phyloP scores from a whole-genome alignment of 2,888 invertebrate species.

The Colostygia pectinataria region DNA sequence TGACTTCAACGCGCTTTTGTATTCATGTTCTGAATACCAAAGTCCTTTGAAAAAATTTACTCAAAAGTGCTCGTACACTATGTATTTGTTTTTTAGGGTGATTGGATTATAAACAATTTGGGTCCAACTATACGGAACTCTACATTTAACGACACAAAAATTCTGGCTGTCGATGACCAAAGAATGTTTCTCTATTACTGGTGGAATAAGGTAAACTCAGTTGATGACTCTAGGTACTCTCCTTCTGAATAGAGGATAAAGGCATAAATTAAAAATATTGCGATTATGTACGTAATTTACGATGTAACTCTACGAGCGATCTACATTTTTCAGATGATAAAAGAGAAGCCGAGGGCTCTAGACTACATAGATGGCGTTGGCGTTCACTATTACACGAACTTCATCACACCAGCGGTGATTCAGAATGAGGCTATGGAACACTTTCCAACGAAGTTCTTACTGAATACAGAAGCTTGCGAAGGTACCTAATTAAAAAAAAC shows the following conservation, averaged over 20 bases:
- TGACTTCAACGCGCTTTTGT: conserved; percentile 4
- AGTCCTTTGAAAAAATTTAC: too few species aligned
- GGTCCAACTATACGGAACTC: conserved; percentile 87
- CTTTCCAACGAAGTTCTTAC: conserved; percentile 86
- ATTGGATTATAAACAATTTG: conserved; percentile 88
- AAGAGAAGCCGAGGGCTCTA: conserved; percentile 61
- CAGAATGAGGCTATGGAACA: conserved; percentile 80
- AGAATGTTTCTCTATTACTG: conserved; percentile 85
- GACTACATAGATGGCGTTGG: conserved; percentile 88
- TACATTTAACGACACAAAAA: conserved; percentile 82
- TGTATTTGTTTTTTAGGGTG: conserved; percentile 68
- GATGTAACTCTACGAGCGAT: too few species aligned
- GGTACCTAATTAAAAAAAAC: too few species aligned
- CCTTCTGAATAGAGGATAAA: too few species aligned
- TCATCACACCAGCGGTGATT: conserved; percentile 73
- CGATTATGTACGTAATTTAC: background rate
- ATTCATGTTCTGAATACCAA: too few species aligned
- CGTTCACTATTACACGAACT: conserved; percentile 92
- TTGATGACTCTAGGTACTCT: too few species aligned
- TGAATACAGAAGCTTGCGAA: conserved; percentile 91
- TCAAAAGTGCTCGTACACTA: too few species aligned
- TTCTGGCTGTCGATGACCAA: conserved; percentile 91
- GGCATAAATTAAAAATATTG: too few species aligned
- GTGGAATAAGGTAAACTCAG: conserved; percentile 83
- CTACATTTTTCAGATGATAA: conserved; percentile 64